A percentile compares a stretch with the other conserved stretches of the same genome.
phyloP scores from a whole-genome alignment of 2,888 invertebrate species.

The Minunthozetes semirufus region DNA sequence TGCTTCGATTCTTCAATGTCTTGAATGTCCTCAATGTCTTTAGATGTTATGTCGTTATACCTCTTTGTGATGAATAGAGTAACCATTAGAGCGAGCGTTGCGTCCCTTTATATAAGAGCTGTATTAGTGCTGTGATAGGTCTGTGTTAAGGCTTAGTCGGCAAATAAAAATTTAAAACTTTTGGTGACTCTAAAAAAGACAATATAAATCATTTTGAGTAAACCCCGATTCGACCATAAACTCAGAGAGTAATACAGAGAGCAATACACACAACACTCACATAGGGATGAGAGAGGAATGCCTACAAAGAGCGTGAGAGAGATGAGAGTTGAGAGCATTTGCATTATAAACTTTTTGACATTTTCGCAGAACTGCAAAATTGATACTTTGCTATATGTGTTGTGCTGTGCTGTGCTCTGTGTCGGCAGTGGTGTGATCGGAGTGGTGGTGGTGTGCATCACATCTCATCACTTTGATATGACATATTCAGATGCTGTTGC shows the following conservation, averaged over 20 bases:
- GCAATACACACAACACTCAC: neutral
- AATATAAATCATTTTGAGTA: slow-evolving; percentile 21
- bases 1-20: slow-evolving; percentile 26
- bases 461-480: slow-evolving; percentile 32
- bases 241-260: slow-evolving; percentile 2
- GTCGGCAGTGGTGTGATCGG: neutral
- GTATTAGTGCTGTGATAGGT: too few relatives aligned
- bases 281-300: neutral
- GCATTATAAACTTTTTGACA: slow-evolving; percentile 28
- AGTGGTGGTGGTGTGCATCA: slow-evolving; percentile 5
- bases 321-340: neutral
- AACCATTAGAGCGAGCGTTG: slow-evolving; percentile 20
- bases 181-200: slow-evolving; percentile 31
- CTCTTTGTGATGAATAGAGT: slow-evolving; percentile 30
- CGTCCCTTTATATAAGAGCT: slow-evolving; percentile 1
- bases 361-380: slow-evolving; percentile 16
- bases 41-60: slow-evolving; percentile 4
- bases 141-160: neutral
- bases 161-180: slow-evolving; percentile 33
- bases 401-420: neutral
- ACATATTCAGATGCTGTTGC: slow-evolving; percentile 29
- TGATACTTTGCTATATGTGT: slow-evolving; percentile 8
- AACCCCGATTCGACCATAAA: slow-evolving; percentile 20
- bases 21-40: slow-evolving; percentile 6
- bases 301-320: slow-evolving; percentile 1